Percentiles rank a stretch among this genome's conserved stretches.
Evolutionary conservation across 2,797 vertebrate species (phyloP).

Genomic region (Typhlichthys subterraneus): DNA sequence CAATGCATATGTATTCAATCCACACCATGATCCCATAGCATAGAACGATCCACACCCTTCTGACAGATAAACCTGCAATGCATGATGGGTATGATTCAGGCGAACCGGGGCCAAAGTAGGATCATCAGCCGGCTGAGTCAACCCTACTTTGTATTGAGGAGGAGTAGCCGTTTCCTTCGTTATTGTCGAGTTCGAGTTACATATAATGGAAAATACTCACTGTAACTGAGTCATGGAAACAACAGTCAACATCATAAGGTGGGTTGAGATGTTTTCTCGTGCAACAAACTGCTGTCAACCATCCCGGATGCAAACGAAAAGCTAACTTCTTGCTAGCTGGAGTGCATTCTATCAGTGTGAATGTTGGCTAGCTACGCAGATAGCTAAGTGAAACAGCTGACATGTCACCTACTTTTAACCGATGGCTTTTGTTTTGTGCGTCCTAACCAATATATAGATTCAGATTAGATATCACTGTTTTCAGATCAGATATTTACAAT

Average conservation of each 20-base stretch:
- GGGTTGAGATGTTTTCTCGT: conserved; percentile 18
- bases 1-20: too few relatives aligned
- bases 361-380: conserved; percentile 54
- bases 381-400: conserved; percentile 34
- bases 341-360: conserved; percentile 29
- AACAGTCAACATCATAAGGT: conserved; percentile 51
- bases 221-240: conserved; percentile 56
- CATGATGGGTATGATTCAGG: conserved; percentile 70
- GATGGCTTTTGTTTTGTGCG: not conserved
- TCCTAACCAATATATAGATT: too few relatives aligned
- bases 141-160: conserved; percentile 33
- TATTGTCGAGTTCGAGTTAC: not conserved
- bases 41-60: conserved; percentile 16
- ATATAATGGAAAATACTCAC: conserved; percentile 11
- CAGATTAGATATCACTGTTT: too few relatives aligned
- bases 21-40: too few relatives aligned
- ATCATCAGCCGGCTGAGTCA: conserved; percentile 48
- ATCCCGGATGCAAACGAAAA: conserved; percentile 15
- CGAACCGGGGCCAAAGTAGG: conserved; percentile 36
- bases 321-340: conserved; percentile 19
- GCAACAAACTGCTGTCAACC: conserved; percentile 41
- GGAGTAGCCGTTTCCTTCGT: conserved; percentile 6
- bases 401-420: not conserved
- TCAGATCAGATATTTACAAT: not conserved
- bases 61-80: conserved; percentile 33